A percentile compares a stretch with the other conserved stretches of the same genome.
phyloP scores from a whole-genome alignment of 2,113 vertebrate genomes.

The Amia ocellicauda region DNA sequence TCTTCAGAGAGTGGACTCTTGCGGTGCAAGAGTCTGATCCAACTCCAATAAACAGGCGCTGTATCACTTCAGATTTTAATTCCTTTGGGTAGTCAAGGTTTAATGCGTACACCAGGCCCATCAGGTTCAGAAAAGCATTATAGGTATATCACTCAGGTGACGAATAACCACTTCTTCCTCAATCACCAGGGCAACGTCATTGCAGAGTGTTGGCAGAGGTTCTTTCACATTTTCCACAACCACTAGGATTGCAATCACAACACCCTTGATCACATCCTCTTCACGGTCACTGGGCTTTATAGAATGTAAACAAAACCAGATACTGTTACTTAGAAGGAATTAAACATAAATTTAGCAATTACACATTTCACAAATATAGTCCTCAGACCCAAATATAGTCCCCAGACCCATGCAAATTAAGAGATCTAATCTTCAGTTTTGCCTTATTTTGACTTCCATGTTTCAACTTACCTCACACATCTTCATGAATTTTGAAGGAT shows the following conservation, averaged over 20 bases:
- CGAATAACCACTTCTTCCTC: conserved; percentile 14
- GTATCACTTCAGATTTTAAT: conserved; percentile 20
- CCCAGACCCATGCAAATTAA: too few relatives aligned
- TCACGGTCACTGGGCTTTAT: background rate
- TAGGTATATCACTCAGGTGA: conserved; percentile 13
- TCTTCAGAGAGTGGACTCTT: conserved; percentile 20
- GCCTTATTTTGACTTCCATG: too few relatives aligned
- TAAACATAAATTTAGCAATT: too few relatives aligned
- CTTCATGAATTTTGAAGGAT: conserved; percentile 13
- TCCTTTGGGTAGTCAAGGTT: conserved; percentile 21
- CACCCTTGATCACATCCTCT: background rate
- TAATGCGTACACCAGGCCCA: conserved; percentile 10
- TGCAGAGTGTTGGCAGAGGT: conserved; percentile 11
- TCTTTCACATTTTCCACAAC: conserved; percentile 16
- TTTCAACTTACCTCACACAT: conserved; percentile 6
- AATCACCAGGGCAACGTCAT: conserved; percentile 15
- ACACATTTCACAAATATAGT: too few relatives aligned
- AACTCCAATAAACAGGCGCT: conserved; percentile 16
- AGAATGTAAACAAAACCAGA: background rate
- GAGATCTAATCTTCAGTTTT: too few relatives aligned
- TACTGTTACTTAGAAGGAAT: conserved; percentile 3
- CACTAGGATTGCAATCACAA: conserved; percentile 1
- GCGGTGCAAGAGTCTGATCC: conserved; percentile 8
- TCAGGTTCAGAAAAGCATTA: conserved; percentile 20
- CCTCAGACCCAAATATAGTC: too few relatives aligned